Conservation (phyloP, 2,797 vertebrate species). For the Martes flavigula region DNA sequence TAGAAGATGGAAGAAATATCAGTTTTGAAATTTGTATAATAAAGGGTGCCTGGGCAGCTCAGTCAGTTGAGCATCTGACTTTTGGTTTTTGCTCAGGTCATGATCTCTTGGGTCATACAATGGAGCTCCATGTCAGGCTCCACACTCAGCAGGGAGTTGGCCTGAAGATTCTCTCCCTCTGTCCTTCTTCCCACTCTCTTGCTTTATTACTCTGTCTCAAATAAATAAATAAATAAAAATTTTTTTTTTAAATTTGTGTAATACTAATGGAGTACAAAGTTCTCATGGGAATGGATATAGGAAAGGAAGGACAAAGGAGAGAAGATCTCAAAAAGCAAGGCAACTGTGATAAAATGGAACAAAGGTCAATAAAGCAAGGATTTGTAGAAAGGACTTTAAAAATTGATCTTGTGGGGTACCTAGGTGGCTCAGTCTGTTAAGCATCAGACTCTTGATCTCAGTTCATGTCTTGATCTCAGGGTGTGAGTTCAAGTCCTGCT, state of each 20-base stretch:
- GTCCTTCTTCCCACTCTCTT: background rate
- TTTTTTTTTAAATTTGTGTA: background rate
- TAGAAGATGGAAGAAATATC: background rate
- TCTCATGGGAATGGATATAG: background rate
- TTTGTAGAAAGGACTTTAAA: background rate
- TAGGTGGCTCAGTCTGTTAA: background rate
- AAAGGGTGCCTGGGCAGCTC: background rate
- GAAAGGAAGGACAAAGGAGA: background rate
- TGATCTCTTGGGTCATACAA: background rate
- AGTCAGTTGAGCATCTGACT: background rate
- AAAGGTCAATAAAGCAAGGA: background rate
- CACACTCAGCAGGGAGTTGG: background rate
- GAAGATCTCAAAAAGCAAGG: background rate
- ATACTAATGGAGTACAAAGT: background rate
- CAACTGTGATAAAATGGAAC: background rate
- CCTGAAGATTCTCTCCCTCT: background rate
- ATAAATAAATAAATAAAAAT: background rate
- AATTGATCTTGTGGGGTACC: background rate
- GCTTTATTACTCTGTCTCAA: background rate
- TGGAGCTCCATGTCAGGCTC: background rate
- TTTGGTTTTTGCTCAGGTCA: background rate
- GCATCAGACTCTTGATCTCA: background rate
- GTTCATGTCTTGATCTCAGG: background rate
- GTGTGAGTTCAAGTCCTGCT: background rate
- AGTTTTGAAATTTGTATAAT: background rate